Base-by-base conservation (phyloP, 1,140 invertebrate species). In the Drosophila elegans region DNA sequence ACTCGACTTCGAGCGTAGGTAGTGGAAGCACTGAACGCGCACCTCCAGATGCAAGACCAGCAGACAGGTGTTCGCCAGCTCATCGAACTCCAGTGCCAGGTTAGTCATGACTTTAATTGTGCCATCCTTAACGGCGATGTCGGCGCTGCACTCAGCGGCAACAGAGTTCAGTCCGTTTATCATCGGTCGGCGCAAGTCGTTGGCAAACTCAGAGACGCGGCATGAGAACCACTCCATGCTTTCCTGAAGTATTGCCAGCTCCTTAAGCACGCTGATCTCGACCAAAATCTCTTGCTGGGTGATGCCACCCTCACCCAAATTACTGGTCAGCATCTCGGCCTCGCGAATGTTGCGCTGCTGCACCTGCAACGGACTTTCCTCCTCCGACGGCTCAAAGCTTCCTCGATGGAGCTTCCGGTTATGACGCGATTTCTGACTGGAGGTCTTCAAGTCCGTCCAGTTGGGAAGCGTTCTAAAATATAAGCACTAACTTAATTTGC, bases 11-110 rank as follows among this genome's bases (percentile, higher is more conserved):
- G 94, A 72, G 90, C 93, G 93, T 42, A 99, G 93, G 93, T 98
- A 98, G 92, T 97, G 97, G 93, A 99, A 99, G 92, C 98, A 99
- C 90, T 98, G 97, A 34, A 99, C 97, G 66, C 98, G 94, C 46
- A 97, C 97, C 94, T 99, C 98, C 76, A 99, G 93, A 94, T 99
- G 98, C 27, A 99, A 92, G 32, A 99, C 95, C 13, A 99, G 92
- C 39, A 99, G 94, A 91, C 97, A 98, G 38, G 96, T 98, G 86
- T 99, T 97, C 0, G 97, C 95, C 45, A 99, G 94, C 75, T 98
- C 96, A 88, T 97, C 96, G 83, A 98, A 98, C 64, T 97, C 96
- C 62, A 95, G 93, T 1, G 97, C 96, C 12, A 98, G 93, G 59
- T 94, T 94, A 2, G 93, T 93, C 34, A 96, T 90, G 4, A 92